Base-by-base conservation (phyloP, 1,140 invertebrate genomes). In the Drosophila punjabiensis region DNA sequence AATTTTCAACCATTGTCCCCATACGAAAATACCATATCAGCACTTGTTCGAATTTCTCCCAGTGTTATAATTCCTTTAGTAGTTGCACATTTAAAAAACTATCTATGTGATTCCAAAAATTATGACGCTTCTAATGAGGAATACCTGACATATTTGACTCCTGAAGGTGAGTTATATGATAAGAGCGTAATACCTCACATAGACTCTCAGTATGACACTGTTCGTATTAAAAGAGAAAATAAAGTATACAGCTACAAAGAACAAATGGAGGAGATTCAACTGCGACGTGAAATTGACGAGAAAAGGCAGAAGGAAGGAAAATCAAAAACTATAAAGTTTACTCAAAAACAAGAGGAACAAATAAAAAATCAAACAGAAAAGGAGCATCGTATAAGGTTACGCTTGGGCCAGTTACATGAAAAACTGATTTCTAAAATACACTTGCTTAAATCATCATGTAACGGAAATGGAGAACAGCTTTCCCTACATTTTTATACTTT, bases 181-280 rank as follows among this genome's bases (percentile, higher is more conserved):
- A 98, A 97, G 93, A 96, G 95, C 88, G 95, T 98, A 4, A 94
- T 99, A 60, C 97, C 98, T 58, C 95, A 95, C 64, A 95, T 94
- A 74, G 95, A 95, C 56, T 95, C 95, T 18, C 96, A 97, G 94
- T 99, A 99, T 64, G 66, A 70, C 18, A 91, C 92, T 35, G 64
- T 73, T 53, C 85, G 88, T 84, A 95, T 99, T 88, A 99, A 98
- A 94, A 94, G 98, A 45, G 98, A 99, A 91, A 99, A 97, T 92
- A 99, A 99, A 94, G 97, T 96, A 4, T 99, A 99, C 93, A 98
- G 98, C 18, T 99, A 98, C 92, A 98, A 99, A 92, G 99, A 99
- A 82, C 99, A 99, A 93, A 94, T 99, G 86, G 98, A 99, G 91
- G 99, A 99, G 93, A 93, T 99, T 63, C 97, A 98, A 87, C 93